Percentiles rank a stretch among this genome's conserved stretches.
phyloP scores from a whole-genome alignment of 2,113 vertebrate genomes.

The Mastomys natalensis region DNA sequence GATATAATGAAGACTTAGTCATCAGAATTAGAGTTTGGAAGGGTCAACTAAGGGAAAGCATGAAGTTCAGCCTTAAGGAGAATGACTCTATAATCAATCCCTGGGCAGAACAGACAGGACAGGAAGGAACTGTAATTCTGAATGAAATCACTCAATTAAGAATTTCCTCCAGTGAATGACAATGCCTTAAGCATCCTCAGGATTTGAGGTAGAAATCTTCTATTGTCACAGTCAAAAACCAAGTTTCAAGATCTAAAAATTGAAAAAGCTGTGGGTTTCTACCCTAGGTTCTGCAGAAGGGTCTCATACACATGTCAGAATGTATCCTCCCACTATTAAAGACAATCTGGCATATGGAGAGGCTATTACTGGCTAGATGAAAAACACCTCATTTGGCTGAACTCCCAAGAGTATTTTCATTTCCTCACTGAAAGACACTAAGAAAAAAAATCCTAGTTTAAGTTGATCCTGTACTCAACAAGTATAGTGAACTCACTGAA shows the following conservation, averaged over 20 bases:
- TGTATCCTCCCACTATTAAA: constrained; percentile 29
- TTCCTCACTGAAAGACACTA: neutral
- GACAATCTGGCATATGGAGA: neutral
- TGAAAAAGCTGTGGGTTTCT: neutral
- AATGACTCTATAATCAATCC: neutral
- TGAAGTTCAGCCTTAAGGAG: neutral
- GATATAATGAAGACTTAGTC: neutral
- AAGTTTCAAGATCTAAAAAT: neutral
- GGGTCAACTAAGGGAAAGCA: neutral
- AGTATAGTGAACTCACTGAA: neutral
- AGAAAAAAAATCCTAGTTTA: neutral
- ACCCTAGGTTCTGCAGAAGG: neutral
- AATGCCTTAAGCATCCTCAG: neutral
- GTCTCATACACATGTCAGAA: neutral
- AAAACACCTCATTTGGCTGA: constrained; percentile 40
- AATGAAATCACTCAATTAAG: neutral
- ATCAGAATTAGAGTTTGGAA: neutral
- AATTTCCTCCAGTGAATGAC: constrained; percentile 14
- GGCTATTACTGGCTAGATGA: neutral
- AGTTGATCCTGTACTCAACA: constrained; percentile 6
- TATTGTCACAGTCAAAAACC: neutral
- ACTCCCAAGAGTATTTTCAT: neutral
- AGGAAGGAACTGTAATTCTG: neutral
- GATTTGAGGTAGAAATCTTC: constrained; percentile 6
- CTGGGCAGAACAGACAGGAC: neutral